These are phyloP conservation scores for Isurus oxyrinchus DNA, from an alignment of 2,113 vertebrate species.

Conservation along the genomic window DNA sequence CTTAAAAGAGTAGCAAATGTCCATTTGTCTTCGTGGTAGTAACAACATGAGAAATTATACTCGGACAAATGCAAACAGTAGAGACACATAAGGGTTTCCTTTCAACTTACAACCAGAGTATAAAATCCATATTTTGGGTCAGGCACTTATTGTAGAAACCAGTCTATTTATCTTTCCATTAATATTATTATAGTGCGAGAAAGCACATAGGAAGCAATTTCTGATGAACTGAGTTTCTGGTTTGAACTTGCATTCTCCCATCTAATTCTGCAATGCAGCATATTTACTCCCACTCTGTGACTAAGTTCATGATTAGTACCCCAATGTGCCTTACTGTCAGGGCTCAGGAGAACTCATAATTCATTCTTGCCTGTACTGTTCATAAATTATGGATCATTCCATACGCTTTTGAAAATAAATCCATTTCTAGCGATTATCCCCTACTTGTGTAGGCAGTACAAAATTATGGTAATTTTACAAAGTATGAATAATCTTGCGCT, in stretches of 20 bases:
- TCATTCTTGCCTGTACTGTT: neutral
- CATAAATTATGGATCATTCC: conserved; percentile 12
- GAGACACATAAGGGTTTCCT: neutral
- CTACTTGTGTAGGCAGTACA: neutral
- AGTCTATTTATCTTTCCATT: neutral
- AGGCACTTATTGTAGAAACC: neutral
- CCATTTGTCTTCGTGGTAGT: neutral
- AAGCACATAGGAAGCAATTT: neutral
- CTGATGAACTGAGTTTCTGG: neutral
- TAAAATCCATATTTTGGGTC: neutral
- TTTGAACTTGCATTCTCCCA: neutral
- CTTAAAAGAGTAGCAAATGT: neutral
- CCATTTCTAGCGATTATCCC: neutral
- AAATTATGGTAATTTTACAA: neutral
- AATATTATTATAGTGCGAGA: neutral
- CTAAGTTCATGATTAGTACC: neutral
- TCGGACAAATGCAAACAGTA: neutral
- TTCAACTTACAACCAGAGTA: neutral
- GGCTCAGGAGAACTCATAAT: neutral
- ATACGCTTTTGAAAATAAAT: neutral
- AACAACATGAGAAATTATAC: neutral
- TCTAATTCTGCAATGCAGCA: neutral
- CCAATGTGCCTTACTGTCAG: neutral
- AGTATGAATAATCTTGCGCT: neutral
- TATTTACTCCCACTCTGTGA: neutral